A percentile compares a stretch with the other conserved stretches of the same genome.
Conservation (phyloP, 1,140 invertebrate genomes). For the Drosophila simulans region DNA sequence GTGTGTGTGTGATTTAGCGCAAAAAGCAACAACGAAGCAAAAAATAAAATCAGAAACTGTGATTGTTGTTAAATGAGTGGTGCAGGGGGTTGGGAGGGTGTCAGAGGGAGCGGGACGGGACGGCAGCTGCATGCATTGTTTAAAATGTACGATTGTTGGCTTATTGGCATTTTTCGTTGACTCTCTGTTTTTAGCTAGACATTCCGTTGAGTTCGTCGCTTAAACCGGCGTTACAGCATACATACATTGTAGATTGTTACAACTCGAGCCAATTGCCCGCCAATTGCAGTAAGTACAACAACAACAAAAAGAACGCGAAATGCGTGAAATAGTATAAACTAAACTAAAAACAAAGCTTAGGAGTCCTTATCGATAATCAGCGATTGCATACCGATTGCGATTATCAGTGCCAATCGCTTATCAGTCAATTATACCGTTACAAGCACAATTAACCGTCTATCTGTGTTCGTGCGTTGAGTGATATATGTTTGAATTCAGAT, state of each 20-base stretch:
- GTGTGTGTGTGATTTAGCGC: slow-evolving; percentile 16
- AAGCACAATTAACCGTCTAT: slow-evolving; percentile 17
- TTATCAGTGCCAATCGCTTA: slow-evolving; percentile 53
- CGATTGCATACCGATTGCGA: slow-evolving; percentile 38
- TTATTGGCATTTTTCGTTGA: slow-evolving; percentile 41
- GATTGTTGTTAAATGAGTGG: slow-evolving; percentile 11
- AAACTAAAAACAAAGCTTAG: slow-evolving; percentile 21
- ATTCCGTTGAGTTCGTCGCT: slow-evolving; percentile 48
- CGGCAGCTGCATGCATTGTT: slow-evolving; percentile 38
- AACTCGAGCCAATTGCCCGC: slow-evolving; percentile 2
- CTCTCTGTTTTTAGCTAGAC: slow-evolving; percentile 65
- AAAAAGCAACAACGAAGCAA: slow-evolving; percentile 39
- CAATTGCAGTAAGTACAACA: slow-evolving; percentile 20
- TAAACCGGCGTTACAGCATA: slow-evolving; percentile 31
- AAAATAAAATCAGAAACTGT: slow-evolving; percentile 46
- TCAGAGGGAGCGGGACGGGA: not conserved
- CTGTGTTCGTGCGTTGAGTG: slow-evolving; percentile 37
- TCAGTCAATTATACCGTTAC: slow-evolving; percentile 61
- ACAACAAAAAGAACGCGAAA: slow-evolving; percentile 4
- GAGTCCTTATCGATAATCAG: slow-evolving; percentile 39
- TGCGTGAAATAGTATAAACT: not conserved
- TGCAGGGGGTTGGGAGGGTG: not conserved
- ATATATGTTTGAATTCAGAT: slow-evolving; percentile 55
- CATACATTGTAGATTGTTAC: slow-evolving; percentile 25
- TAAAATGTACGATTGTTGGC: slow-evolving; percentile 4